These are phyloP conservation scores for Sesia apiformis DNA, from an alignment of 2,888 invertebrate genomes.

Conservation along the genomic window DNA sequence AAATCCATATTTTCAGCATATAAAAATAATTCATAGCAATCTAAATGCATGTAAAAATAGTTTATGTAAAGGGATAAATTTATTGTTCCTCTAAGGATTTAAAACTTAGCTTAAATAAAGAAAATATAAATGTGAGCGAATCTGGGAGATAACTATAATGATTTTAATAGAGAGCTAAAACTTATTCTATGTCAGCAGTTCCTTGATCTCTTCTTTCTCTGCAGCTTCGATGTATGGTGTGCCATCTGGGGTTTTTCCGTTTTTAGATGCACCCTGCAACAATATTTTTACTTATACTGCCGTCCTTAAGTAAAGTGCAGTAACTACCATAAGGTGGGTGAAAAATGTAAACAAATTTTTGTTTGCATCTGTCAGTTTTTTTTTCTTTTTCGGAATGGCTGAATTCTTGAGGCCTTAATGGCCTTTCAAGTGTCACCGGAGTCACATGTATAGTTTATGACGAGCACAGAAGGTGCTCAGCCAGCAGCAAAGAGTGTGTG, in stretches of 20 bases:
- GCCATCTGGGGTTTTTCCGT: slow-evolving; percentile 91
- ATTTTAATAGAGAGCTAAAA: slow-evolving; percentile 7
- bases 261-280: slow-evolving; percentile 85
- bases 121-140: slow-evolving; percentile 41
- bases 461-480: too few species aligned
- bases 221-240: slow-evolving; percentile 90
- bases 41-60: slow-evolving; percentile 71
- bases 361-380: too few species aligned
- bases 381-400: too few species aligned
- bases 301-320: too few species aligned
- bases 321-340: too few species aligned
- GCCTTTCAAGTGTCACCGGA: too few species aligned
- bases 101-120: slow-evolving; percentile 33
- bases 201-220: slow-evolving; percentile 93
- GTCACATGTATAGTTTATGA: too few species aligned
- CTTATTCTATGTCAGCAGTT: slow-evolving; percentile 69
- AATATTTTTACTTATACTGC: too few species aligned
- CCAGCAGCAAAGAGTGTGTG: too few species aligned
- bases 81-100: slow-evolving; percentile 35
- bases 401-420: too few species aligned
- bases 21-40: slow-evolving; percentile 65
- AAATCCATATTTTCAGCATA: slow-evolving; percentile 51
- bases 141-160: slow-evolving; percentile 18
- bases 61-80: slow-evolving; percentile 35
- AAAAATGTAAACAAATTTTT: too few species aligned